A percentile compares a stretch with the other conserved stretches of the same genome.
These are phyloP conservation scores for Philaethria dido DNA, from an alignment of 2,888 invertebrate genomes.

Conservation along the genomic window DNA sequence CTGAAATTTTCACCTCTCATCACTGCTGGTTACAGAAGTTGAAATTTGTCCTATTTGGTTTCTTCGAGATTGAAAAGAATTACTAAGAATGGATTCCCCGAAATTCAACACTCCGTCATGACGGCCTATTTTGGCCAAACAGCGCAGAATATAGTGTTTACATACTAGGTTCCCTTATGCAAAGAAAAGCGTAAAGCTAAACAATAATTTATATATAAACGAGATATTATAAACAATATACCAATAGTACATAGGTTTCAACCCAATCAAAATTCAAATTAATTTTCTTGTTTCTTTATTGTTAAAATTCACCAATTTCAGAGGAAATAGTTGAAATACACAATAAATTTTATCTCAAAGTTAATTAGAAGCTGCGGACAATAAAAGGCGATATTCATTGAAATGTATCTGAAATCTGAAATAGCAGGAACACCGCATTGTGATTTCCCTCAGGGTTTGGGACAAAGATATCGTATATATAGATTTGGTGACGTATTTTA, in stretches of 20 bases:
- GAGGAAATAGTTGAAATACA: neutral
- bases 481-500: constrained; percentile 1
- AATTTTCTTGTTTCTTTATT: neutral
- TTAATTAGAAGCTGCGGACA: neutral
- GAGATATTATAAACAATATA: too few relatives aligned
- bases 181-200: too few relatives aligned
- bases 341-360: constrained; percentile 1
- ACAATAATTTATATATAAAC: too few relatives aligned
- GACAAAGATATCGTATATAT: constrained; percentile 13
- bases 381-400: constrained; percentile 25
- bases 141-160: too few relatives aligned
- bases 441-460: constrained; percentile 21
- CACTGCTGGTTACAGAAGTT: too few relatives aligned
- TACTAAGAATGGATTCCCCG: too few relatives aligned
- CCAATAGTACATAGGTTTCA: neutral
- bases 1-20: too few relatives aligned
- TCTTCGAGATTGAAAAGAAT: too few relatives aligned
- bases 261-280: neutral
- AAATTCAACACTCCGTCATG: too few relatives aligned
- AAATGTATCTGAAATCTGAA: constrained; percentile 21
- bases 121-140: too few relatives aligned
- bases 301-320: neutral
- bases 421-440: constrained; percentile 17
- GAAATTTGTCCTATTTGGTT: too few relatives aligned
- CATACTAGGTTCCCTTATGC: too few relatives aligned